Conservation (phyloP, 2,888 invertebrate species). For the Heliconius hortense region DNA sequence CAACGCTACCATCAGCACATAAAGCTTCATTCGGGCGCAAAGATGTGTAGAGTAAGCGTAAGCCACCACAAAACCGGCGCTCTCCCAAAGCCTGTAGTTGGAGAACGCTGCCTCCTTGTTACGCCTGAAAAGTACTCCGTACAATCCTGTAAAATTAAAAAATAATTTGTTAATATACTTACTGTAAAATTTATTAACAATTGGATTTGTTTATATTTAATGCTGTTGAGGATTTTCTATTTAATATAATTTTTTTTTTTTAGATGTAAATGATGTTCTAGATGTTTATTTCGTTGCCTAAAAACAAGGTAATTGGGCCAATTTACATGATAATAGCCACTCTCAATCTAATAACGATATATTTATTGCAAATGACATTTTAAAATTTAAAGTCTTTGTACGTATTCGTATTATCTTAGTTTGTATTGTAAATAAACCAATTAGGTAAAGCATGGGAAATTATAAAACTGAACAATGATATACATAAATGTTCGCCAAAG, state of each 20-base stretch:
- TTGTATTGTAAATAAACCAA: not conserved
- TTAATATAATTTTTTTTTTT: too few species aligned
- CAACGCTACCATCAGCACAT: slow-evolving; percentile 90
- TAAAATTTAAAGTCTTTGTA: not conserved
- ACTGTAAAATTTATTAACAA: not conserved
- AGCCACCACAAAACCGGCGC: slow-evolving; percentile 93
- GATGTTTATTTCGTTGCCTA: not conserved
- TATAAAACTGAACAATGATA: not conserved
- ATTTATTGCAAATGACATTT: not conserved
- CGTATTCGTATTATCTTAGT: not conserved
- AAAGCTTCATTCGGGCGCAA: slow-evolving; percentile 92
- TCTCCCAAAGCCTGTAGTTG: slow-evolving; percentile 95
- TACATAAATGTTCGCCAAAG: not conserved
- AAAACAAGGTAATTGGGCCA: too few species aligned
- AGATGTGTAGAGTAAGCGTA: slow-evolving; percentile 94
- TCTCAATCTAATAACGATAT: not conserved
- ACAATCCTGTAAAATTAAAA: slow-evolving; percentile 83
- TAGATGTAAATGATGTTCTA: too few species aligned
- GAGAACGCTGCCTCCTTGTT: slow-evolving; percentile 97
- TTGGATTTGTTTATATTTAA: not conserved
- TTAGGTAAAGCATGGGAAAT: slow-evolving; percentile 2
- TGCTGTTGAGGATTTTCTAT: too few species aligned
- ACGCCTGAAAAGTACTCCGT: slow-evolving; percentile 92
- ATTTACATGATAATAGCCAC: too few species aligned
- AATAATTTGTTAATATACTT: not conserved